Percentiles rank a stretch among this genome's conserved stretches.
These are phyloP conservation scores for Cercopithecus petaurista DNA, from an alignment of 2,797 vertebrate species.

Conservation along the genomic window DNA sequence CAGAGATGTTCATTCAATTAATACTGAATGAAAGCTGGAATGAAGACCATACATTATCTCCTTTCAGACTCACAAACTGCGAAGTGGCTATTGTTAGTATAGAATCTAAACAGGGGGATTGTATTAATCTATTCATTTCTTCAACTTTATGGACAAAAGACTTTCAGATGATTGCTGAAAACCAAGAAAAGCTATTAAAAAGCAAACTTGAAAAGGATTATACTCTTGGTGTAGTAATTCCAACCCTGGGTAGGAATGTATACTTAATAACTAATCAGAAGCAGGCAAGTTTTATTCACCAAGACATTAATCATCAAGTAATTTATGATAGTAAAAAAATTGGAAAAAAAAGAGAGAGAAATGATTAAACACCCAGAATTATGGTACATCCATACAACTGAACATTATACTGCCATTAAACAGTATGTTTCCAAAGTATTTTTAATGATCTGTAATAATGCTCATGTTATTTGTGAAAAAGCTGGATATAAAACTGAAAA, in stretches of 20 bases:
- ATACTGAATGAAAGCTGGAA: background rate
- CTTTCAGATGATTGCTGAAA: background rate
- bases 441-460: background rate
- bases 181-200: background rate
- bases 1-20: background rate
- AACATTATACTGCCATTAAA: background rate
- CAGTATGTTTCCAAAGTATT: background rate
- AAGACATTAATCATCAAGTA: background rate
- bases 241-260: background rate
- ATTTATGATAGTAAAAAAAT: background rate
- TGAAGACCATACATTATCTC: background rate
- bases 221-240: background rate
- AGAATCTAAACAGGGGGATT: background rate
- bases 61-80: background rate
- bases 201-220: background rate
- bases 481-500: background rate
- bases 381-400: background rate
- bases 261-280: slow-evolving; percentile 18
- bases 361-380: slow-evolving; percentile 3
- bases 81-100: background rate
- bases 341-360: background rate
- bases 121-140: background rate
- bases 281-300: background rate
- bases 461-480: background rate
- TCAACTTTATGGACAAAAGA: background rate